Conservation (phyloP, 2,888 invertebrate species). For the Lysandra coridon region DNA sequence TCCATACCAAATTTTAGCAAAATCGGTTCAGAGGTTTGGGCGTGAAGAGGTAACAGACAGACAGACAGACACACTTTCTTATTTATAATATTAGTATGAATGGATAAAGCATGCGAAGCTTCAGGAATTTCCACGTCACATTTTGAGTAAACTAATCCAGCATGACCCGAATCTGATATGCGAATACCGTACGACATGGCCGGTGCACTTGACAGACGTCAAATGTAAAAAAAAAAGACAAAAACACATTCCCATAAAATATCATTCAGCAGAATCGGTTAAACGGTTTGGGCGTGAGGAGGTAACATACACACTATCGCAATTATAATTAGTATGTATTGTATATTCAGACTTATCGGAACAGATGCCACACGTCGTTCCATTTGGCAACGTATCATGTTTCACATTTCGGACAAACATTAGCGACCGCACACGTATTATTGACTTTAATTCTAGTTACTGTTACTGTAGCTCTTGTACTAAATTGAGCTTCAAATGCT, state of each 20-base stretch:
- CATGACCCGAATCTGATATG: constrained; percentile 9
- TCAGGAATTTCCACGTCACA: neutral
- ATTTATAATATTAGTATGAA: too few species aligned
- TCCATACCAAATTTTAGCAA: too few species aligned
- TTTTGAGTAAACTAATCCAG: constrained; percentile 9
- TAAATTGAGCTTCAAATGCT: neutral
- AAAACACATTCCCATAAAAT: too few species aligned
- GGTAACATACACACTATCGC: too few species aligned
- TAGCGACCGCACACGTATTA: constrained; percentile 6
- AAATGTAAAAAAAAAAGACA: neutral
- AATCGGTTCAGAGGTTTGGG: too few species aligned
- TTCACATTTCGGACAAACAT: constrained; percentile 6
- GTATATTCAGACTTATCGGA: constrained; percentile 9
- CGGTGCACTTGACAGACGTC: constrained; percentile 29
- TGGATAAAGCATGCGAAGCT: neutral
- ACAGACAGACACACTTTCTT: too few species aligned
- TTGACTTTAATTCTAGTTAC: constrained; percentile 8
- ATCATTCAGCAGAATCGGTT: too few species aligned
- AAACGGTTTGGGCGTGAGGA: too few species aligned
- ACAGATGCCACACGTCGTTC: constrained; percentile 11
- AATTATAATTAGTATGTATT: neutral
- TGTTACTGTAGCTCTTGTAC: neutral
- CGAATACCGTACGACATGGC: constrained; percentile 23
- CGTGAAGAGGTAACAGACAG: too few species aligned
- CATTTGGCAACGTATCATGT: constrained; percentile 9